phyloP scores from a whole-genome alignment of 2,888 invertebrate genomes.

The Synanthedon tipuliformis region DNA sequence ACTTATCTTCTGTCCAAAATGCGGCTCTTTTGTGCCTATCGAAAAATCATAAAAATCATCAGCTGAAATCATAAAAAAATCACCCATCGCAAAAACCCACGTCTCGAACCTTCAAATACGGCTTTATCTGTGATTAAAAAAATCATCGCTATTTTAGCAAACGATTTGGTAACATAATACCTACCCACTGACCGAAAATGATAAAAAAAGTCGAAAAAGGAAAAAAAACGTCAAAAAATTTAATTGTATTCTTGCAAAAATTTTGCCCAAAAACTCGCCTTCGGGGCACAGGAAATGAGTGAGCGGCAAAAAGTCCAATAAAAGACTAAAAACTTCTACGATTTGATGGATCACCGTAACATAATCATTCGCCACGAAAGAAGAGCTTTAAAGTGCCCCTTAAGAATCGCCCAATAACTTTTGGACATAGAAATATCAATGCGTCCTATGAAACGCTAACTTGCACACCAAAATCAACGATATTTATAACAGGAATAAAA shows the following conservation, averaged over 20 bases:
- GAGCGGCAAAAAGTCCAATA: slow-evolving; percentile 53
- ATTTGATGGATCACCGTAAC: slow-evolving; percentile 65
- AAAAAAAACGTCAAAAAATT: slow-evolving; percentile 29
- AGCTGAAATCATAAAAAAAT: slow-evolving; percentile 12
- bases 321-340: slow-evolving; percentile 52
- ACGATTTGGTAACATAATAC: slow-evolving; percentile 48
- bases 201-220: slow-evolving; percentile 17
- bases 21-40: background rate
- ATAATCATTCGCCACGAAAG: slow-evolving; percentile 57
- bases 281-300: slow-evolving; percentile 59
- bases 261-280: slow-evolving; percentile 42
- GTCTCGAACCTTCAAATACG: slow-evolving; percentile 17
- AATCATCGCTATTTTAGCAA: slow-evolving; percentile 26
- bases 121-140: slow-evolving; percentile 34
- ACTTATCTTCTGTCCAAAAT: slow-evolving; percentile 23
- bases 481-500: background rate
- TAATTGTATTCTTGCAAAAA: slow-evolving; percentile 57
- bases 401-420: slow-evolving; percentile 56
- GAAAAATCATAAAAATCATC: no score
- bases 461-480: no score
- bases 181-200: slow-evolving; percentile 54
- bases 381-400: slow-evolving; percentile 61
- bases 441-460: no score
- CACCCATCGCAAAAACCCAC: slow-evolving; percentile 18
- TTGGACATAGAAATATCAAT: no score